Conservation (phyloP, 2,113 vertebrate species). For the Bettongia penicillata region DNA sequence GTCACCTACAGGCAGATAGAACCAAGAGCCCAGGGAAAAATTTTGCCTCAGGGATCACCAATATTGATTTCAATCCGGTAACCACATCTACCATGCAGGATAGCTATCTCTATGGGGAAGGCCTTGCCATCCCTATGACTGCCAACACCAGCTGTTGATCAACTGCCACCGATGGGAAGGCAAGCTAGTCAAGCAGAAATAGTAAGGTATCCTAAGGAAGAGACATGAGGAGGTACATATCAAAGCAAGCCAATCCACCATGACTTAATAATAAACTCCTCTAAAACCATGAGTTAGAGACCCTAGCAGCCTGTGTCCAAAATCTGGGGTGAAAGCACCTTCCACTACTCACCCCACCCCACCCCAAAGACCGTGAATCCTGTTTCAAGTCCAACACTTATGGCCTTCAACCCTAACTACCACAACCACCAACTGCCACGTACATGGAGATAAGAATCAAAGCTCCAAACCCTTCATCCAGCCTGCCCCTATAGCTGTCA, state of each 20-base stretch:
- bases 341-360: too few species aligned
- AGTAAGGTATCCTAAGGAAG: neutral
- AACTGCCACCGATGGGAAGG: neutral
- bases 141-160: neutral
- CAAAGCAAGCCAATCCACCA: neutral
- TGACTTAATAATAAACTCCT: neutral
- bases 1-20: too few species aligned
- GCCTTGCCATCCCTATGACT: neutral
- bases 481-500: neutral
- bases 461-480: neutral
- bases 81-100: neutral
- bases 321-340: too few species aligned
- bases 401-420: neutral
- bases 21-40: neutral
- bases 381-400: neutral
- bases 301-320: too few species aligned
- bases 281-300: too few species aligned
- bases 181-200: neutral
- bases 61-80: neutral
- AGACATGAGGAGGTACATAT: neutral
- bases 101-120: too few species aligned
- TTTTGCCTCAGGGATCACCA: neutral
- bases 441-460: neutral
- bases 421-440: neutral
- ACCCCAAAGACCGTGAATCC: neutral